Conservation (phyloP, 2,113 vertebrate genomes). For the Oncorhynchus mykiss region DNA sequence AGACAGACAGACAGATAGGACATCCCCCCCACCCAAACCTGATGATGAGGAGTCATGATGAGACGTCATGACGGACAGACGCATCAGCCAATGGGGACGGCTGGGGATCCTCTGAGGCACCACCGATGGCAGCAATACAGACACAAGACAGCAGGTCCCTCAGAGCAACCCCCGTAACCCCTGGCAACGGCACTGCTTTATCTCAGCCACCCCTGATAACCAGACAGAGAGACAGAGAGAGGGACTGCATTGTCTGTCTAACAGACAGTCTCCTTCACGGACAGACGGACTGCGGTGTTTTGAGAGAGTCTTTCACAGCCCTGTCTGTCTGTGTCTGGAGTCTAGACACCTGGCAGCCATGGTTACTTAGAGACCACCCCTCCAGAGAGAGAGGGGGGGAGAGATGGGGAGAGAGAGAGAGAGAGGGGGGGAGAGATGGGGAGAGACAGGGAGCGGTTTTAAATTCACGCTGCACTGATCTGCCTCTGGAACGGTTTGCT, state of each 20-base stretch:
- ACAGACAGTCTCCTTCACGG: background rate
- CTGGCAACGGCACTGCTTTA: background rate
- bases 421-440: background rate
- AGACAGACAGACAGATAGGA: slow-evolving; percentile 9
- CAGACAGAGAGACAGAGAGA: slow-evolving; percentile 7
- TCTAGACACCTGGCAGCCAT: too few relatives aligned
- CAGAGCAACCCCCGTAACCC: background rate
- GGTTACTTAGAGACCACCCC: background rate
- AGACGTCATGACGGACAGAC: slow-evolving; percentile 3
- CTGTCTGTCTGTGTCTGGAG: background rate
- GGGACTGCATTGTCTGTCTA: background rate
- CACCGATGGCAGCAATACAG: slow-evolving; percentile 49
- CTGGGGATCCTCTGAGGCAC: slow-evolving; percentile 26
- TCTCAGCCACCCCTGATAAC: background rate
- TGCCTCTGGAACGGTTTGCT: slow-evolving; percentile 64
- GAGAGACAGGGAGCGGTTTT: slow-evolving; percentile 43
- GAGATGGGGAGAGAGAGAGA: background rate
- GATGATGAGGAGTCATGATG: slow-evolving; percentile 3
- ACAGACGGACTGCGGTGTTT: slow-evolving; percentile 13
- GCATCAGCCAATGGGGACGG: slow-evolving; percentile 11
- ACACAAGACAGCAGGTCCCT: slow-evolving; percentile 13
- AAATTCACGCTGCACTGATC: slow-evolving; percentile 62
- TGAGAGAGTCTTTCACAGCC: background rate
- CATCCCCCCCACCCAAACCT: slow-evolving; percentile 5
- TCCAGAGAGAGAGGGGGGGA: background rate